Evolutionary conservation across 2,888 invertebrate genomes (phyloP).

Genomic region (Catocala fraxini): DNA sequence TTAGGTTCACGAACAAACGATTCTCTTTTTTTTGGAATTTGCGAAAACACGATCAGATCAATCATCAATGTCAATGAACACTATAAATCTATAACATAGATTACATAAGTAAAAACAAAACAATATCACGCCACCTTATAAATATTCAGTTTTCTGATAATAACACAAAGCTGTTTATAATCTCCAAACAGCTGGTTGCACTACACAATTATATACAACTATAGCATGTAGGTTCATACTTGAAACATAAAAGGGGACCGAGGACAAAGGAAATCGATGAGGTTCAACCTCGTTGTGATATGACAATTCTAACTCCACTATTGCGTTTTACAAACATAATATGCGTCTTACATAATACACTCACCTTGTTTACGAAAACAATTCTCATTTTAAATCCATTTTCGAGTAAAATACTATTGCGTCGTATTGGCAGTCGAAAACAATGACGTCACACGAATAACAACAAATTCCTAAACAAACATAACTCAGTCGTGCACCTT

Average conservation of each 20-base stretch:
- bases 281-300: slow-evolving; percentile 54
- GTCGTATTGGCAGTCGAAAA: slow-evolving; percentile 88
- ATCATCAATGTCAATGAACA: not conserved
- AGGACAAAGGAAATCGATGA: slow-evolving; percentile 87
- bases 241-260: slow-evolving; percentile 60
- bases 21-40: not conserved
- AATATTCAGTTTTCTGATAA: slow-evolving; percentile 47
- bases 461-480: slow-evolving; percentile 72
- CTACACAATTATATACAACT: slow-evolving; percentile 40
- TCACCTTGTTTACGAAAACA: slow-evolving; percentile 76
- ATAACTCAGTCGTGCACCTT: slow-evolving; percentile 67
- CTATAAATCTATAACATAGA: slow-evolving; percentile 15
- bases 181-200: slow-evolving; percentile 71
- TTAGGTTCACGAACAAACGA: too few species aligned
- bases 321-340: slow-evolving; percentile 38
- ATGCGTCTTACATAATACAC: slow-evolving; percentile 57
- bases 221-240: slow-evolving; percentile 38
- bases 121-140: slow-evolving; percentile 41
- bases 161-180: slow-evolving; percentile 54
- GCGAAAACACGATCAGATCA: not conserved
- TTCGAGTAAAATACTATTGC: slow-evolving; percentile 87
- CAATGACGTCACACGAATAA: slow-evolving; percentile 88
- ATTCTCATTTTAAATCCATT: slow-evolving; percentile 86
- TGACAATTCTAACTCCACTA: slow-evolving; percentile 30
- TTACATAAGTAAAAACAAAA: slow-evolving; percentile 68